Base-by-base conservation (phyloP, 2,797 vertebrate genomes). In the Tenualosa thibaudeaui region DNA sequence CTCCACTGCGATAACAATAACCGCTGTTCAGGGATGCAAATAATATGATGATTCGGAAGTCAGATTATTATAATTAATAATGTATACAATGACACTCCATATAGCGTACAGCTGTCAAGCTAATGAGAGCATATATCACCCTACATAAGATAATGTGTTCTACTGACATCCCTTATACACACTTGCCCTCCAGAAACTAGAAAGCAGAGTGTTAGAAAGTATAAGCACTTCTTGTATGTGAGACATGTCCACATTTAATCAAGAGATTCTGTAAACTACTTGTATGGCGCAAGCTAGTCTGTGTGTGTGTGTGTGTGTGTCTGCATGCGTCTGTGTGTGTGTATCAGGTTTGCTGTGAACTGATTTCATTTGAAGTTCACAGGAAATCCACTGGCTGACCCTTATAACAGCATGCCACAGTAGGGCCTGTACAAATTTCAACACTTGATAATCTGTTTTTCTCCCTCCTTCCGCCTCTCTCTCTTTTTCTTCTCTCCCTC, bases 41-140 rank as follows among this genome's bases (percentile, higher is more conserved):
- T 94, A 93, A 95, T 95, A 90, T 89, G 91, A 91, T 93, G 87
- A 93, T 94, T 92, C 93, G 93, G 92, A 91, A 93, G 91, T 95
- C 93, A 93, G 94, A 95, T 94, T 94, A 94, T 93, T 92, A 89
- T 92, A 94, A 95, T 95, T 95, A 94, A 94, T 95, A 95, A 95
- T 92, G 89, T 89, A 89, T 49, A 87, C 75, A 81, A 81, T 86
- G 87, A 88, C 89, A 89, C 84, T 86, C 86, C 82, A 87, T 88
- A 90, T 86, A 89, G 84, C 84, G 84, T 84, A 58, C 68, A 85
- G 85, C 49, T 84, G 86, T 90, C 88, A 88, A 81, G 62, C 86
- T 89, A 89, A 90, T 90, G 89, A 87, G 89, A 85, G 86, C 84
- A 90, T 87, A 86, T 82, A 88, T 88, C 87, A 87, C 68, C 78